Percentiles rank a stretch among this genome's conserved stretches.
Conservation (phyloP, 1,140 invertebrate species). For the Euwallacea similis region DNA sequence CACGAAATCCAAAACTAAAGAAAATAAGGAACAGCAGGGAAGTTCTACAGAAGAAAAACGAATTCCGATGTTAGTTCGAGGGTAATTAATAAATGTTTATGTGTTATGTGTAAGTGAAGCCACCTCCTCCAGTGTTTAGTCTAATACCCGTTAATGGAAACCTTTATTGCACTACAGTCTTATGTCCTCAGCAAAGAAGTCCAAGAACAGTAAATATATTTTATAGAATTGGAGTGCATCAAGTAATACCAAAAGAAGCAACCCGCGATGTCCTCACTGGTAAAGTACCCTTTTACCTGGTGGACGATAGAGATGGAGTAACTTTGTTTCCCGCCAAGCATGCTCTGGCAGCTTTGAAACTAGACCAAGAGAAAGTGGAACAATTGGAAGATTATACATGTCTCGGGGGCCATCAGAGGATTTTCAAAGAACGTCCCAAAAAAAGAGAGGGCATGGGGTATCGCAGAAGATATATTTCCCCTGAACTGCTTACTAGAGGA, state of each 20-base stretch:
- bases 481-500: slow-evolving; percentile 44
- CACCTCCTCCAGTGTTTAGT: neutral
- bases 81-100: slow-evolving; percentile 20
- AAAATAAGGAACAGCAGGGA: slow-evolving; percentile 9
- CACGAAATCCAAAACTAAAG: neutral
- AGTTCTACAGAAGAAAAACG: slow-evolving; percentile 11
- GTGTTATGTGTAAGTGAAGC: neutral
- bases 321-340: slow-evolving; percentile 74
- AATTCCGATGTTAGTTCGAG: slow-evolving; percentile 32
- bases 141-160: too few relatives aligned
- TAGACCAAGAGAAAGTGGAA: slow-evolving; percentile 63
- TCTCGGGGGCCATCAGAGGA: slow-evolving; percentile 47
- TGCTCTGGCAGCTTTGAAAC: slow-evolving; percentile 68
- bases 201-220: neutral
- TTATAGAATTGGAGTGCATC: slow-evolving; percentile 31
- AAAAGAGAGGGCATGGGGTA: slow-evolving; percentile 41
- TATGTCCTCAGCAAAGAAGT: neutral
- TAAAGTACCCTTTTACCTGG: slow-evolving; percentile 71
- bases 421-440: slow-evolving; percentile 35
- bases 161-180: neutral
- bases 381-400: slow-evolving; percentile 56
- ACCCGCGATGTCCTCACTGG: slow-evolving; percentile 74
- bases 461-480: slow-evolving; percentile 42
- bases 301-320: slow-evolving; percentile 72
- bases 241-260: slow-evolving; percentile 72